These are phyloP conservation scores for pig (Sus scrofa) DNA, from an alignment of 2,113 vertebrate species.

Conservation along the genomic window DNA sequence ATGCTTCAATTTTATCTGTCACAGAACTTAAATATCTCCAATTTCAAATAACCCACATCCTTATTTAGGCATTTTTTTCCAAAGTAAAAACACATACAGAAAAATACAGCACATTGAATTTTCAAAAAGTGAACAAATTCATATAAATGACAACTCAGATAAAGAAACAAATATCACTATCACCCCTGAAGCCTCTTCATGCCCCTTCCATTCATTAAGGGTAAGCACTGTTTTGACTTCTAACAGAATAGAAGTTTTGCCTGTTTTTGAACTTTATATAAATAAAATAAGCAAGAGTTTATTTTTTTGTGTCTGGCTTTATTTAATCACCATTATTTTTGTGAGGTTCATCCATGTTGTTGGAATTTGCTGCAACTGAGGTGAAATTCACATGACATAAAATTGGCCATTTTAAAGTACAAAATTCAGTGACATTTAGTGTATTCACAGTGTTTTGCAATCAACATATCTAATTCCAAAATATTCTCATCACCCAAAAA, in stretches of 20 bases:
- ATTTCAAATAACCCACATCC: neutral
- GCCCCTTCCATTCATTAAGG: neutral
- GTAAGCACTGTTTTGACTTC: neutral
- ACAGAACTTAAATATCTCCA: neutral
- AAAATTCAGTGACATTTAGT: neutral
- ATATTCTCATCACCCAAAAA: neutral
- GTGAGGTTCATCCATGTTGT: neutral
- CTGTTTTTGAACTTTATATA: neutral
- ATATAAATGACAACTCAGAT: neutral
- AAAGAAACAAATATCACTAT: neutral
- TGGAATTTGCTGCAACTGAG: neutral
- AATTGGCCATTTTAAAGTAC: neutral
- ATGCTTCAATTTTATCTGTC: neutral
- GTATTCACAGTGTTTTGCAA: neutral
- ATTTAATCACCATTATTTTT: neutral
- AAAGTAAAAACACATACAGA: neutral
- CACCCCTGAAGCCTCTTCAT: neutral
- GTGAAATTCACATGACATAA: neutral
- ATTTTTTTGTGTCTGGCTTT: neutral
- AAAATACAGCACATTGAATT: neutral
- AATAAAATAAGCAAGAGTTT: neutral
- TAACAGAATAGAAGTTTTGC: neutral
- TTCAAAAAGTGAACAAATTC: neutral
- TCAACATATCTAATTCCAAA: neutral
- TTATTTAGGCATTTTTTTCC: neutral